A percentile compares a stretch with the other conserved stretches of the same genome.
These are phyloP conservation scores for Pseudomyrmex sp. DNA, from an alignment of 1,140 invertebrate genomes.

Conservation along the genomic window DNA sequence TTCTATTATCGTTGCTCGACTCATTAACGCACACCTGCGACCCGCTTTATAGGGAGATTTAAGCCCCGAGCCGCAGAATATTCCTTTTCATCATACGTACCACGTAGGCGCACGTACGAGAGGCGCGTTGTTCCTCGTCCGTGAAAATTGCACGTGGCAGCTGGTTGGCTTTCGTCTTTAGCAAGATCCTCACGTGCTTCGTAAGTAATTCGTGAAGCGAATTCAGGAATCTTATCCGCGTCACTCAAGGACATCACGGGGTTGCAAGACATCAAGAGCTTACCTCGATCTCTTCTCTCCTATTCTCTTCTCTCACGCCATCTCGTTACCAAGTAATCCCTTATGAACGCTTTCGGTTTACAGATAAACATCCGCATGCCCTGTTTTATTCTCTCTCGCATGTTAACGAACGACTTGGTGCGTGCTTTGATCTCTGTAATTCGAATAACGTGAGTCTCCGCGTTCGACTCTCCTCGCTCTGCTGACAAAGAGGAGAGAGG, in stretches of 20 bases:
- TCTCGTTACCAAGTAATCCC: slow-evolving; percentile 55
- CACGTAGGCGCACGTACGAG: slow-evolving; percentile 44
- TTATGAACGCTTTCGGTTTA: slow-evolving; percentile 47
- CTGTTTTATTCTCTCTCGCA: neutral
- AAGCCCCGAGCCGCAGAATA: slow-evolving; percentile 23
- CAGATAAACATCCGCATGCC: slow-evolving; percentile 29
- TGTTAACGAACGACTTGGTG: slow-evolving; percentile 35
- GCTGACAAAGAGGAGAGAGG: neutral
- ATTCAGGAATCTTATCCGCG: slow-evolving; percentile 71
- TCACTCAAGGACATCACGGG: slow-evolving; percentile 58
- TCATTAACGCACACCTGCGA: slow-evolving; percentile 74
- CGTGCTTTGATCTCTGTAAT: slow-evolving; percentile 38
- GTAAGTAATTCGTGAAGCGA: slow-evolving; percentile 79
- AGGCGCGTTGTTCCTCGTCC: slow-evolving; percentile 7
- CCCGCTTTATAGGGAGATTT: slow-evolving; percentile 53
- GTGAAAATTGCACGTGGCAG: slow-evolving; percentile 62
- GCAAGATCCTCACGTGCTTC: slow-evolving; percentile 75
- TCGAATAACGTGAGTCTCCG: slow-evolving; percentile 4
- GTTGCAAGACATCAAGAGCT: slow-evolving; percentile 16
- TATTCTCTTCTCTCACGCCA: slow-evolving; percentile 53
- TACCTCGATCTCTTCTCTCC: slow-evolving; percentile 12
- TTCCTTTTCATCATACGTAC: slow-evolving; percentile 33
- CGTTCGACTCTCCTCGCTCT: no score
- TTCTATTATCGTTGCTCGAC: slow-evolving; percentile 72
- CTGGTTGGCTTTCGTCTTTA: slow-evolving; percentile 60